Percentiles rank a stretch among this genome's conserved stretches.
phyloP scores from a whole-genome alignment of 2,797 vertebrate genomes.

The Martes flavigula region DNA sequence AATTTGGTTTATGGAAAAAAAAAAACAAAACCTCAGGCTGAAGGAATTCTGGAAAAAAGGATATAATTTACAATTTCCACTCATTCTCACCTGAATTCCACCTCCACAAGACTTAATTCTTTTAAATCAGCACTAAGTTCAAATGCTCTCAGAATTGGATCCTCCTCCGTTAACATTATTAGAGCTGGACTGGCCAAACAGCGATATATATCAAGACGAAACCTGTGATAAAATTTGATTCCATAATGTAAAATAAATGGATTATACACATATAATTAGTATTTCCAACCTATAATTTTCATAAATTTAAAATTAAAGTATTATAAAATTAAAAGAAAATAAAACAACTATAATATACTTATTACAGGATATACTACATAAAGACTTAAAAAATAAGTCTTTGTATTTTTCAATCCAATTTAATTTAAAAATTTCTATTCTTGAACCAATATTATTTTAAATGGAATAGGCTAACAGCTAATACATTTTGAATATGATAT shows the following conservation, averaged over 20 bases:
- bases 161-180: constrained; percentile 98
- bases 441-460: constrained; percentile 43
- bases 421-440: background rate
- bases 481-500: background rate
- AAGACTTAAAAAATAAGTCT: constrained; percentile 46
- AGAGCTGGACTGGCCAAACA: constrained; percentile 97
- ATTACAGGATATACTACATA: constrained; percentile 24
- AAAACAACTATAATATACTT: background rate
- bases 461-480: constrained; percentile 21
- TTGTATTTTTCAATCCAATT: background rate
- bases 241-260: constrained; percentile 49
- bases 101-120: constrained; percentile 98
- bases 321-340: constrained; percentile 12
- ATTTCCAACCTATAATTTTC: constrained; percentile 44
- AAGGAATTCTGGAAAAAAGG: constrained; percentile 25
- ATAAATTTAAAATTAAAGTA: constrained; percentile 13
- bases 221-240: constrained; percentile 85
- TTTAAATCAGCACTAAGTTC: constrained; percentile 97
- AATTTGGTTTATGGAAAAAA: background rate
- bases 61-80: constrained; percentile 31
- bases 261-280: constrained; percentile 6
- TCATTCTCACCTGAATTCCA: constrained; percentile 95
- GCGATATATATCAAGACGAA: constrained; percentile 98
- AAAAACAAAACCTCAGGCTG: background rate
- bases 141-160: constrained; percentile 97